Evolutionary conservation across 2,797 vertebrate genomes (phyloP), one percentile per base, ranked within the genome.

Genomic region (Poliocrania exsul): DNA sequence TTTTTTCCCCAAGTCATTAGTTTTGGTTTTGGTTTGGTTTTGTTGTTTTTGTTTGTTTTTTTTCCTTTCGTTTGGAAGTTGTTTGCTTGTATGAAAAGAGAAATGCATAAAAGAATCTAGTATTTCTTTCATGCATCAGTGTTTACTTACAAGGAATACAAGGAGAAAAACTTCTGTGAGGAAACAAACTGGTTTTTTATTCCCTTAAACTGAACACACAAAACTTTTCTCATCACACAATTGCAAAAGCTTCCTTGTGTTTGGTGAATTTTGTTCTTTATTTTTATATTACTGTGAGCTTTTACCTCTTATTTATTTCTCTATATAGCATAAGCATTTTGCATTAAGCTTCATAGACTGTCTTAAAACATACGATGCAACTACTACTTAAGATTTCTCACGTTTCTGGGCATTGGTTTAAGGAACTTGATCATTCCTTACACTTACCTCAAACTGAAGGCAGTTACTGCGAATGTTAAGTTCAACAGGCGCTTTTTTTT

Each of bases 391-490:
- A 40, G 35, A 47, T 62, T 80, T 80, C 21, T 47, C 11, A 29
- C 0, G 0, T 47, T 9, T 16, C 15, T 61, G 7, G 6, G 2
- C 37, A 33, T 31, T 7, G 2, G 2, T 35, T 71, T 46, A 79
- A 89, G 14, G 23, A 56, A 3, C 9, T 62, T 53, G 7, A 9
- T 65, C 14, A 26, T 28, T 69, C 26, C 28, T 82, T 23, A 25
- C 17, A 9, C 2, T 56, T 65, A 67, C 3, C 15, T 57, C 46
- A 70, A 14, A 69, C 23, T 37, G 33, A 73, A 66, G 56, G 25
- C 13, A 33, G 10, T 40, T 17, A 18, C 24, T 67, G 3, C 29
- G 11, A 15, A 50, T 33, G 12, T 23, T 53, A 31, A 56, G 10
- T 50, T 75, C 20, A 75, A 14, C 4, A 28, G 10, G 19, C 28